Evolutionary conservation across 2,888 invertebrate genomes (phyloP).

Genomic region (Erebia palarica): DNA sequence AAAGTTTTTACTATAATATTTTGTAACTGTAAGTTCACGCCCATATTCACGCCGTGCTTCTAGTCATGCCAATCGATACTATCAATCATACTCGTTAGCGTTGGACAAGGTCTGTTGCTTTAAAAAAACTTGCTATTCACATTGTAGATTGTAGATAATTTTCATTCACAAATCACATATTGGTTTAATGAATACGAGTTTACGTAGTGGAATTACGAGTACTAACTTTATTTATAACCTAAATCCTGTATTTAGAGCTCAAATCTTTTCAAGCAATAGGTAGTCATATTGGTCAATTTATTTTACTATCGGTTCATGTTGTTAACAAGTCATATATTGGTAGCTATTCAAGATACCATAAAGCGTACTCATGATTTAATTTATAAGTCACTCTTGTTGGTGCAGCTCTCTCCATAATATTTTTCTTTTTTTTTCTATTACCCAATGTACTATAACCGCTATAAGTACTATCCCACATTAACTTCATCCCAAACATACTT

Average conservation of each 20-base stretch:
- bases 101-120: not conserved
- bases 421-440: no score
- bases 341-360: no score
- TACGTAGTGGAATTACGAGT: not conserved
- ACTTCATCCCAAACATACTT: no score
- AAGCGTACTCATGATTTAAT: no score
- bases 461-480: no score
- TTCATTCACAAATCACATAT: slow-evolving; percentile 11
- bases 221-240: no score
- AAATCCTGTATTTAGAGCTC: no score
- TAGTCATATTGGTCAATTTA: no score
- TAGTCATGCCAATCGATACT: slow-evolving; percentile 11
- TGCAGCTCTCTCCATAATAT: not conserved
- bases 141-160: slow-evolving; percentile 1
- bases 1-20: not conserved
- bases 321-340: no score
- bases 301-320: no score
- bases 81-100: slow-evolving; percentile 10
- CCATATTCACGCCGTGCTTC: not conserved
- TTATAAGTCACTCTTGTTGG: no score
- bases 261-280: no score
- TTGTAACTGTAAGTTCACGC: slow-evolving; percentile 3
- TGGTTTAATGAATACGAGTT: not conserved
- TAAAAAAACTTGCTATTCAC: slow-evolving; percentile 16
- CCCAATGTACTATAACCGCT: not conserved